Evolutionary conservation across 1,140 invertebrate genomes (phyloP).

Genomic region (Cydia strobilella): DNA sequence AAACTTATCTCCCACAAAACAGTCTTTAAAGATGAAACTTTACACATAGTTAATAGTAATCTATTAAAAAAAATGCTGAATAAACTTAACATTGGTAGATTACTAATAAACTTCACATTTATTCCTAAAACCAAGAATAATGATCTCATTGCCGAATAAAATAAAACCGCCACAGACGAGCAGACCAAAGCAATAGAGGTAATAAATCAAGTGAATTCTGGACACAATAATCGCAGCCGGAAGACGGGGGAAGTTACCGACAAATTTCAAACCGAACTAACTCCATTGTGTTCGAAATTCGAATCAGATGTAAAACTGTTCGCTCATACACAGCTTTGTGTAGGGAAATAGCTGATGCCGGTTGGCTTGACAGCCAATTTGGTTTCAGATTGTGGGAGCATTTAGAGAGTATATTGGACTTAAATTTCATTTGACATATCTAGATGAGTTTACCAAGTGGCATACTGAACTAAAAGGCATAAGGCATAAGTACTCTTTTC

Average conservation of each 20-base stretch:
- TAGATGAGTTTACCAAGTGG: no score
- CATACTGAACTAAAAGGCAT: no score
- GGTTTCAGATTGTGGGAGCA: background rate
- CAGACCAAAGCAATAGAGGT: constrained; percentile 4
- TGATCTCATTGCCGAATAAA: background rate
- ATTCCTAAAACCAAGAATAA: background rate
- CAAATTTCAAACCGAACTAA: constrained; percentile 37
- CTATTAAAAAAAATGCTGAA: no score
- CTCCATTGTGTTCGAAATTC: constrained; percentile 33
- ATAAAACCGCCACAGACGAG: background rate
- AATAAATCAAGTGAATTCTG: constrained; percentile 34
- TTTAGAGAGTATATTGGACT: background rate
- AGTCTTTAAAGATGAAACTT: no score
- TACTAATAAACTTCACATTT: background rate
- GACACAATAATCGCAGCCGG: constrained; percentile 35
- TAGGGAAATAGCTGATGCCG: background rate
- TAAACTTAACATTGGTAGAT: no score
- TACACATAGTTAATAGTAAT: no score
- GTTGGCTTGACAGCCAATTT: constrained; percentile 2
- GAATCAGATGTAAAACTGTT: constrained; percentile 37
- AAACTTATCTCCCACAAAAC: no score
- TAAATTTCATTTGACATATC: background rate
- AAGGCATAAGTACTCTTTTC: no score
- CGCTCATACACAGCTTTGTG: constrained; percentile 25
- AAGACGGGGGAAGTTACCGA: constrained; percentile 34